Evolutionary conservation across 2,113 vertebrate genomes (phyloP), one percentile per base, ranked within the genome.

Genomic region (Lynx canadensis): DNA sequence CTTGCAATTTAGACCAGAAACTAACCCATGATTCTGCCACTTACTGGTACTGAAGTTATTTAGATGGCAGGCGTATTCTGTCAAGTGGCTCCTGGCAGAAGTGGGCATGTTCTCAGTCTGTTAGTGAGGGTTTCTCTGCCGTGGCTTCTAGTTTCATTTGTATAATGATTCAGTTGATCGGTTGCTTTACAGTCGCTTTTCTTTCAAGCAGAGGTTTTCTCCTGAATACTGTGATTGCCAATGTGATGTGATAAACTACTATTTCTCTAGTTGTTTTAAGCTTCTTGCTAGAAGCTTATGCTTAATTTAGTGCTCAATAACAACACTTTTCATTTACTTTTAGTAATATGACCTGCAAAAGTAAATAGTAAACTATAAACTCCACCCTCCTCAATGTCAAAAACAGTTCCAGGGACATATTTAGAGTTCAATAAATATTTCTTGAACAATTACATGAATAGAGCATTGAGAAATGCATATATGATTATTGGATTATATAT

Each of bases 1-100:
- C n/a, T 84, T 93, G 7, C 38, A 55, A 89, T 89, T 89, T 97
- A 84, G 69, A 88, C 27, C 25, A 91, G 76, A 92, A 93, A n/a
- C 16, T 74, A 93, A 85, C 16, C 31, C 57, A 25, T 33, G 69
- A 38, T 84, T 91, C 86, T 81, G n/a, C n/a, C 15, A 33, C 60
- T 94, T 52, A 86, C 50, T 83, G 45, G 4, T 66, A 41, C 60
- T 81, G 23, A 57, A 19, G 31, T 84, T 74, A 55, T 36, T 82
- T 89, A 57, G 74, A 36, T 78, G 82, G 45, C 33, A 92, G 69
- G 36, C 1, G 1, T 66, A 60, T 86, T 95, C 91, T 41, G 16
- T 91, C 76, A 91, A 60, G 66, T 55, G 36, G 55, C 38, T 89
- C 41, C 84, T 80, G 38, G 55, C 95, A 80, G 87, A 86, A 65